A percentile compares a stretch with the other conserved stretches of the same genome.
These are phyloP conservation scores for Plagiodera versicolora DNA, from an alignment of 2,888 invertebrate genomes.

Conservation along the genomic window DNA sequence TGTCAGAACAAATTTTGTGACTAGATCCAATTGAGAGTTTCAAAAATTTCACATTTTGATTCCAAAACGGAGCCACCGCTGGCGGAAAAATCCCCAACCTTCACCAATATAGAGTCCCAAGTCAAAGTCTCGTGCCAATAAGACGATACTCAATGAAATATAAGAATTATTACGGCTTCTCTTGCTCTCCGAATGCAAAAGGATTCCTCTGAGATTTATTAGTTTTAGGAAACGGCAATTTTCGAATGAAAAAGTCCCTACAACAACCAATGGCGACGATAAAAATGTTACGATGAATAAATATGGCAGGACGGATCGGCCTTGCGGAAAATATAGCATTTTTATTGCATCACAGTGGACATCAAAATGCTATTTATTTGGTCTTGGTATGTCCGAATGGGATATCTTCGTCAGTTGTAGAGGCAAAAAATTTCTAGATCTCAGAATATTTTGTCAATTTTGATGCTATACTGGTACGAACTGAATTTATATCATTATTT, in stretches of 20 bases:
- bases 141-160: slow-evolving; percentile 16
- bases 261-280: not conserved
- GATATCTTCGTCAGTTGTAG: not conserved
- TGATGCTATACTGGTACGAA: too few relatives aligned
- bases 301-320: not conserved
- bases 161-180: slow-evolving; percentile 9
- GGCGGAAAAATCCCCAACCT: not conserved
- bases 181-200: slow-evolving; percentile 9
- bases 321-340: not conserved
- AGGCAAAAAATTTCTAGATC: too few relatives aligned
- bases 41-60: not conserved
- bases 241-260: not conserved
- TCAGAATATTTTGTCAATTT: too few relatives aligned
- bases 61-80: not conserved
- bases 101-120: not conserved
- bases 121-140: slow-evolving; percentile 1
- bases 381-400: not conserved
- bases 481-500: too few relatives aligned
- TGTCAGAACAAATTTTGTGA: too few relatives aligned
- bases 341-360: not conserved
- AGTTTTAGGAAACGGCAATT: slow-evolving; percentile 9
- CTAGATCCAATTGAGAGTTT: too few relatives aligned
- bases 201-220: slow-evolving; percentile 7
- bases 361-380: not conserved
- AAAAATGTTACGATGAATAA: slow-evolving; percentile 6